Evolutionary conservation across 1,140 invertebrate genomes (phyloP).

Genomic region (Calliopsis andreniformis): DNA sequence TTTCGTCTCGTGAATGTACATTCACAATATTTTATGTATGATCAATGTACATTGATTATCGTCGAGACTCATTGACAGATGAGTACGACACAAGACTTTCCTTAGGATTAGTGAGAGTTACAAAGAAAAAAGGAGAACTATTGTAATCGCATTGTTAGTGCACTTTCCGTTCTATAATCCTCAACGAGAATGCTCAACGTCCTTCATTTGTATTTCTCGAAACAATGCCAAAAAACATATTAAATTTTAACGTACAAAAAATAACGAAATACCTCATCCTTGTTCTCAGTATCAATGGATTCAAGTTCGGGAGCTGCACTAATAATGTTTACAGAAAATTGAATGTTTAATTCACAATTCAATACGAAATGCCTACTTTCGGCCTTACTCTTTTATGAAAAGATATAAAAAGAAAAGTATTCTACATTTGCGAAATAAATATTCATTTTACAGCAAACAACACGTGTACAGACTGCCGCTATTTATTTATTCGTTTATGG

Average conservation of each 20-base stretch:
- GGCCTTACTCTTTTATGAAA: constrained; percentile 76
- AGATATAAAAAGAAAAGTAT: constrained; percentile 2
- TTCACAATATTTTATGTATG: constrained; percentile 69
- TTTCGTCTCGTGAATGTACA: constrained; percentile 67
- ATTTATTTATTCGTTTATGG: constrained; percentile 20
- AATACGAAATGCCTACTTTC: constrained; percentile 74
- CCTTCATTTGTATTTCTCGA: constrained; percentile 53
- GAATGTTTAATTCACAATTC: constrained; percentile 43
- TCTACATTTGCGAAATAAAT: constrained; percentile 5
- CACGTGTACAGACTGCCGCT: background rate
- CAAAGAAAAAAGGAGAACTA: constrained; percentile 9
- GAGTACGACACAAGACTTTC: constrained; percentile 63
- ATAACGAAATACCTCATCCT: constrained; percentile 47
- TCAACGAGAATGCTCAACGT: constrained; percentile 63
- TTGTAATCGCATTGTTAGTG: constrained; percentile 32
- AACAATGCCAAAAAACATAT: constrained; percentile 36
- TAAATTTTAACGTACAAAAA: constrained; percentile 40
- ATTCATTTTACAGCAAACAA: background rate
- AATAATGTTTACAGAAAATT: constrained; percentile 47
- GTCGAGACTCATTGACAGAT: constrained; percentile 25
- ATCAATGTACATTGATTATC: constrained; percentile 62
- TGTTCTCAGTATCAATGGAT: constrained; percentile 35
- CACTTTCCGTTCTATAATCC: constrained; percentile 35
- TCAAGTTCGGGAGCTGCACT: constrained; percentile 32
- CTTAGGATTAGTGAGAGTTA: constrained; percentile 63